Conservation (phyloP, 2,113 vertebrate genomes). For the Engraulis encrasicolus region DNA sequence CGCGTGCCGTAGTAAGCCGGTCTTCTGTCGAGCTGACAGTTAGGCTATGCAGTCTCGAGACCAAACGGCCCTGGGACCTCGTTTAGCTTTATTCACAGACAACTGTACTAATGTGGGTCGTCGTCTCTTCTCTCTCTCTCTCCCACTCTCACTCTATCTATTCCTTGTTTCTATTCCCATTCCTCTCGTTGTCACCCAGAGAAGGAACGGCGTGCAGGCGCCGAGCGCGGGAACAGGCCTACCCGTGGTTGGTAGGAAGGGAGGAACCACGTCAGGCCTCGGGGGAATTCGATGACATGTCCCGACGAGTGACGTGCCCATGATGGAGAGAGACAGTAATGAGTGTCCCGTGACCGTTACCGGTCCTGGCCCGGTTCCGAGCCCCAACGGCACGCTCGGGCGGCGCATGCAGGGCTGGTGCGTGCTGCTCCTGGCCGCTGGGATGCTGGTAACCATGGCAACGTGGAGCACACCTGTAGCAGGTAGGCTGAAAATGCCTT, state of each 20-base stretch:
- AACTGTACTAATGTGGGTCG: neutral
- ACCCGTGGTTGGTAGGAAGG: conserved; percentile 42
- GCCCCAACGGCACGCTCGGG: conserved; percentile 50
- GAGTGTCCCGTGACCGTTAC: too few relatives aligned
- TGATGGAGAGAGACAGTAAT: conserved; percentile 55
- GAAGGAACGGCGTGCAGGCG: conserved; percentile 26
- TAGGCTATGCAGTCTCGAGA: neutral
- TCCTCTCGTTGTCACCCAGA: neutral
- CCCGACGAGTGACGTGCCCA: conserved; percentile 43
- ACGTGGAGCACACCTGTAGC: conserved; percentile 59
- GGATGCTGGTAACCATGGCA: conserved; percentile 59
- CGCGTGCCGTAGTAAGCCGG: conserved; percentile 17
- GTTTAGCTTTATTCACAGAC: neutral
- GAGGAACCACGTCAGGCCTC: conserved; percentile 31
- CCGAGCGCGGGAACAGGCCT: conserved; percentile 21
- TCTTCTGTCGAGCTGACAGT: neutral
- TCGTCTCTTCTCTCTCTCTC: neutral
- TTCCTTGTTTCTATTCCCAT: neutral
- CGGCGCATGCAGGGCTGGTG: conserved; percentile 37
- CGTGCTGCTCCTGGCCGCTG: conserved; percentile 49
- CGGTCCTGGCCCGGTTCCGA: too few relatives aligned
- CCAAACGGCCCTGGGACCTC: neutral
- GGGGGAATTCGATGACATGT: conserved; percentile 29
- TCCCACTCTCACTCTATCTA: too few relatives aligned
- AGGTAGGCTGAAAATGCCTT: conserved; percentile 63